Evolutionary conservation across 2,797 vertebrate species (phyloP), one percentile per base, ranked within the genome.

Genomic region (Iguana delicatissima): DNA sequence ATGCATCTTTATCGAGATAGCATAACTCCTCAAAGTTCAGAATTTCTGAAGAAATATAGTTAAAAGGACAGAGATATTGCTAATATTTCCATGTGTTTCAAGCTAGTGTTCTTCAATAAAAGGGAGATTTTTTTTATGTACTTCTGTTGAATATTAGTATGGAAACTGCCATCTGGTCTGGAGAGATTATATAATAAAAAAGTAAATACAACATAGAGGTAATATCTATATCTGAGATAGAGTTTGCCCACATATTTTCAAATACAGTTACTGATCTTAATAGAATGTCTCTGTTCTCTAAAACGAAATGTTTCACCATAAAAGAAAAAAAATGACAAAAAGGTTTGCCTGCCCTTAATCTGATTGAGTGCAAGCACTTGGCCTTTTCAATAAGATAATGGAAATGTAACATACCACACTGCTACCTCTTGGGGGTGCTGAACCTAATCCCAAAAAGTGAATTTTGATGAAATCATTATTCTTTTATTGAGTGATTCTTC

Each of bases 161-260:
- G 35, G 91, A 90, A 90, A 4, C 1, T 87, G 18, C 72, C 73
- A 88, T 24, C 50, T 89, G 12, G 52, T 42, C 83, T 89, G n/a
- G 59, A 86, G 89, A 92, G 91, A 89, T 86, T 92, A 89, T 84
- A 84, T 80, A 87, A 92, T 62, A 84, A 87, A 86, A 86, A 92
- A 92, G 73, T 74, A 90, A 87, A 91, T 87, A 42, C 24, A 93
- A 81, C 67, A 90, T 77, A 20, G 42, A 90, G 83, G 26, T 89
- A 92, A 81, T 1, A 26, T 55, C 8, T 69, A 85, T 72, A 89
- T 90, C 62, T 90, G 91, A 94, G 92, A 55, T 2, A 90, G 80
- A 57, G 10, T 90, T 94, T 87, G 73, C 67, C 72, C 64, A 85
- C 57, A 84, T 38, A 85, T 91, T 93, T 95, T 92, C 52, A 92